These are phyloP conservation scores for Nylanderia fulva DNA, from an alignment of 1,140 invertebrate genomes.

Conservation along the genomic window DNA sequence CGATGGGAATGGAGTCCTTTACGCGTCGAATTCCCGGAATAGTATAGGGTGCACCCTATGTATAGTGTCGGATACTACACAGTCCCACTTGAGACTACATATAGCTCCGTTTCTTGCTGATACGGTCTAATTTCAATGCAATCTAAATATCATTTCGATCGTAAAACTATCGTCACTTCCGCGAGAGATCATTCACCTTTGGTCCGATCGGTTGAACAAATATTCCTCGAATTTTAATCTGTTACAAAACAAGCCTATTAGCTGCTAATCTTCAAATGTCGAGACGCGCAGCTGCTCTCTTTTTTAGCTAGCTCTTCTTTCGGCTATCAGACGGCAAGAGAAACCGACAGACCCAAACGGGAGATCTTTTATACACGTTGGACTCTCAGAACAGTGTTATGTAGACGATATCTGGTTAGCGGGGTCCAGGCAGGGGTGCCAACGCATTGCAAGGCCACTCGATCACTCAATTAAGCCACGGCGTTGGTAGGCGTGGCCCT, in stretches of 20 bases:
- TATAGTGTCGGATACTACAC: constrained; percentile 30
- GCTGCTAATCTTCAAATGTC: constrained; percentile 28
- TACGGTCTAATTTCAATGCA: constrained; percentile 6
- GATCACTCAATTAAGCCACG: constrained; percentile 84
- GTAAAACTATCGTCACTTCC: constrained; percentile 22
- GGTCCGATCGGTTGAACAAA: constrained; percentile 29
- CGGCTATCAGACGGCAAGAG: neutral
- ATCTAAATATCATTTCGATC: constrained; percentile 28
- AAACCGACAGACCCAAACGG: constrained; percentile 37
- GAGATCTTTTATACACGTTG: constrained; percentile 19
- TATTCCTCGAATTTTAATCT: neutral
- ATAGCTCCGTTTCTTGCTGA: neutral
- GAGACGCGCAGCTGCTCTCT: constrained; percentile 34
- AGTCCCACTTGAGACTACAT: constrained; percentile 21
- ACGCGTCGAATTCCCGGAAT: constrained; percentile 44
- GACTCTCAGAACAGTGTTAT: constrained; percentile 13
- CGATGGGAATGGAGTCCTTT: constrained; percentile 37
- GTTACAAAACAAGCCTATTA: constrained; percentile 17
- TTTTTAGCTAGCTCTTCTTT: neutral
- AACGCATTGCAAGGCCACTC: constrained; percentile 81
- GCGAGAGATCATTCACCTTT: neutral
- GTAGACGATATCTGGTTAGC: constrained; percentile 43
- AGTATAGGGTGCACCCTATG: neutral
- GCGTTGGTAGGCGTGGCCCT: constrained; percentile 83
- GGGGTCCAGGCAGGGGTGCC: constrained; percentile 72